Conservation (phyloP, 2,113 vertebrate genomes). For the Peromyscus leucopus region DNA sequence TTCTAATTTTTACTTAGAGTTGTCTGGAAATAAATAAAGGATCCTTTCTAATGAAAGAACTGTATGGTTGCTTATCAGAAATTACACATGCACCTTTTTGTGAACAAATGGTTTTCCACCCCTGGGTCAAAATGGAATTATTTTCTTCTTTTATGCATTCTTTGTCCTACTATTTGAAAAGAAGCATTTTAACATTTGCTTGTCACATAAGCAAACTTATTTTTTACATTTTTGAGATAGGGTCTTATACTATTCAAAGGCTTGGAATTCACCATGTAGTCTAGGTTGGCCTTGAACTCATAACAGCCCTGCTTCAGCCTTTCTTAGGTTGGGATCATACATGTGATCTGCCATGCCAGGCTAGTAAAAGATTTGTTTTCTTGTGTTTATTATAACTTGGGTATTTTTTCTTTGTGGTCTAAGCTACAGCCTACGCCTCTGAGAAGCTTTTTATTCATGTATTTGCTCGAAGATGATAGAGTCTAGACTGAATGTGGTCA, state of each 20-base stretch:
- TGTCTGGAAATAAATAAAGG: slow-evolving; percentile 28
- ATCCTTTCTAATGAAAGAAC: not conserved
- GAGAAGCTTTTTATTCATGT: slow-evolving; percentile 64
- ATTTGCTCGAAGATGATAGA: slow-evolving; percentile 57
- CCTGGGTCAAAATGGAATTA: not conserved
- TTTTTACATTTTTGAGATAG: not conserved
- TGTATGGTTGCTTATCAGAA: slow-evolving; percentile 21
- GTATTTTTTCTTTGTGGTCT: slow-evolving; percentile 54
- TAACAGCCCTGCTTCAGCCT: not conserved
- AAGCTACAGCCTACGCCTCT: slow-evolving; percentile 31
- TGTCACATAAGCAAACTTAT: not conserved
- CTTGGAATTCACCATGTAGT: not conserved
- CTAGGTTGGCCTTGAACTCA: not conserved
- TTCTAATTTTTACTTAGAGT: slow-evolving; percentile 37
- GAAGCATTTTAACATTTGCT: slow-evolving; percentile 28
- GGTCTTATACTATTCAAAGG: not conserved
- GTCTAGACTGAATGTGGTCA: slow-evolving; percentile 75
- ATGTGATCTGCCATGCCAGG: not conserved
- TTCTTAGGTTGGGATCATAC: not conserved
- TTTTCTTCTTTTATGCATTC: not conserved
- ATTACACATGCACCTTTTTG: not conserved
- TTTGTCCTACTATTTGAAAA: not conserved
- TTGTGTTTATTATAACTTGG: not conserved
- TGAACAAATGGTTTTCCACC: not conserved
- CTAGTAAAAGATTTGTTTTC: not conserved